These are phyloP conservation scores for Megaceryle alcyon DNA, from an alignment of 2,797 vertebrate genomes.

Conservation along the genomic window DNA sequence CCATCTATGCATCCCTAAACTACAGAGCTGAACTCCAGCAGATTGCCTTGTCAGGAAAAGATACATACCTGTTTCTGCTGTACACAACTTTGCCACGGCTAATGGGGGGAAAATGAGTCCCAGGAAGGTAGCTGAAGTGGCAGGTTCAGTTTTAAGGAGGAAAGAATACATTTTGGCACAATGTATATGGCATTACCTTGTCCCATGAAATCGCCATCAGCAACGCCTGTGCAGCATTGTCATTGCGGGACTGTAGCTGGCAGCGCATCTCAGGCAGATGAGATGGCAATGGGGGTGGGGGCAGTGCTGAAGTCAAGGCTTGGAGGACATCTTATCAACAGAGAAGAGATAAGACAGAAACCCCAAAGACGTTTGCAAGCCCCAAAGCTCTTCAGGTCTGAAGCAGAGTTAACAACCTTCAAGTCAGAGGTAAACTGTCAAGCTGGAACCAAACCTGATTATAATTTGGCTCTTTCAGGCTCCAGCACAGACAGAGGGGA, in stretches of 20 bases:
- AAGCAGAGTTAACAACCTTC: not conserved
- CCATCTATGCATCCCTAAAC: not conserved
- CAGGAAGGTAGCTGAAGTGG: not conserved
- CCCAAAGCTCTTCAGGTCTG: not conserved
- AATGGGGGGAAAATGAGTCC: not conserved
- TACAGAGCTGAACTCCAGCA: not conserved
- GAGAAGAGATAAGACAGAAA: not conserved
- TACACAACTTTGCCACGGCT: not conserved
- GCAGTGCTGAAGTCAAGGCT: not conserved
- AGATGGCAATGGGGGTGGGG: not conserved
- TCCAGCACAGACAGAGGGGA: not conserved
- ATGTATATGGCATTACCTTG: not conserved
- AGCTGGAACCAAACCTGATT: conserved; percentile 22
- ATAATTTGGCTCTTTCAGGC: not conserved
- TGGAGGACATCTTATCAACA: not conserved
- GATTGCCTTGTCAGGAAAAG: not conserved
- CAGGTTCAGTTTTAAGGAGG: not conserved
- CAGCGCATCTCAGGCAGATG: not conserved
- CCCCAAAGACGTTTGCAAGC: not conserved
- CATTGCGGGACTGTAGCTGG: not conserved
- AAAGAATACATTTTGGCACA: not conserved
- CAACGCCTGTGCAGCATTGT: not conserved
- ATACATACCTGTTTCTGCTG: not conserved
- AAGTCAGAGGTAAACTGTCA: not conserved
- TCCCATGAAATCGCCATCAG: not conserved